These are phyloP conservation scores for Ardeotis arabs DNA, from an alignment of 2,113 vertebrate genomes.

Conservation along the genomic window DNA sequence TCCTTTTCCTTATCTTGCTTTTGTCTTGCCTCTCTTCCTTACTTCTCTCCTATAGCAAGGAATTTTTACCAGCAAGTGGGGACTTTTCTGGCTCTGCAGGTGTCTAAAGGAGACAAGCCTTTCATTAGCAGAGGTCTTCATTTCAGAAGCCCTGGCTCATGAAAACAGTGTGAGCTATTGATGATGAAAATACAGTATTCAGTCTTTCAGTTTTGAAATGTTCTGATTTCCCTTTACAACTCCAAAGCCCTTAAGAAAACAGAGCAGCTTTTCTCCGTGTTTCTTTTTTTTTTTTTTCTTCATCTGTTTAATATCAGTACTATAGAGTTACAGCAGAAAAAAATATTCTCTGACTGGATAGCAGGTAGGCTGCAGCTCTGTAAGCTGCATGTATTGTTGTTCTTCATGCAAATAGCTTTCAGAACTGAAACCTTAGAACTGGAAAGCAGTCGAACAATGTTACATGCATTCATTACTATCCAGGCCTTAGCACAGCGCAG, in stretches of 20 bases:
- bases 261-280: background rate
- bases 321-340: background rate
- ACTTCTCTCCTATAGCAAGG: background rate
- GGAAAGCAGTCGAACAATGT: accelerated
- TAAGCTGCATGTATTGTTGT: background rate
- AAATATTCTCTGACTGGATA: background rate
- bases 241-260: background rate
- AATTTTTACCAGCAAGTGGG: background rate
- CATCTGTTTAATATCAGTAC: background rate
- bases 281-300: background rate
- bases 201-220: background rate
- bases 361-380: background rate
- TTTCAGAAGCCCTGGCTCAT: background rate
- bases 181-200: background rate
- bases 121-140: background rate
- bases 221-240: background rate
- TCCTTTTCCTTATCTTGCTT: background rate
- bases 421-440: background rate
- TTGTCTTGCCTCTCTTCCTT: background rate
- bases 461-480: background rate
- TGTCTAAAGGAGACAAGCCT: background rate
- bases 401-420: background rate
- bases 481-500: background rate
- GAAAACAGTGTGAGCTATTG: background rate
- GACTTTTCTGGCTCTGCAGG: background rate